Evolutionary conservation across 2,113 vertebrate genomes (phyloP).

Genomic region (Ascaphus truei): DNA sequence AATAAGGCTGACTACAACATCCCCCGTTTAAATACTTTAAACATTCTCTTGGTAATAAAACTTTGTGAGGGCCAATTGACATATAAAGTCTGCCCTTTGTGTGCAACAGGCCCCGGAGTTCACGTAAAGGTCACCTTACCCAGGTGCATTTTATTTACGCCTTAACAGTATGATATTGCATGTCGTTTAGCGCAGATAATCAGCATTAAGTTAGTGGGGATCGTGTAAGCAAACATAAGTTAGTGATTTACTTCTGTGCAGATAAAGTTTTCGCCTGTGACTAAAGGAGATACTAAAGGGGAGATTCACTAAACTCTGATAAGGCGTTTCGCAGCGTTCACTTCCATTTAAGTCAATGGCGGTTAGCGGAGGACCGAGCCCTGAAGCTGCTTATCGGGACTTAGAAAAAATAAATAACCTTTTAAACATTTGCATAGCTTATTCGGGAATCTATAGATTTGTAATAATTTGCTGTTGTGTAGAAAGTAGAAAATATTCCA

Average conservation of each 20-base stretch:
- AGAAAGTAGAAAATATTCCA: too few relatives aligned
- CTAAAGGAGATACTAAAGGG: background rate
- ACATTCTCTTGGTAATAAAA: conserved; percentile 24
- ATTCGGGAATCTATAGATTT: too few relatives aligned
- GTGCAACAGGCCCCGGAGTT: background rate
- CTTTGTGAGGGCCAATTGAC: conserved; percentile 30
- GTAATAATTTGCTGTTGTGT: too few relatives aligned
- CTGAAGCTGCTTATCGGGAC: too few relatives aligned
- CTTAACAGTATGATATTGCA: background rate
- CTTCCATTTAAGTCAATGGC: too few relatives aligned
- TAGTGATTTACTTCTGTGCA: background rate
- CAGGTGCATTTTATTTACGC: conserved; percentile 20
- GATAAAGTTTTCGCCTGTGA: background rate
- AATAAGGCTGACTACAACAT: conserved; percentile 18
- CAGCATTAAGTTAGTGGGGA: background rate
- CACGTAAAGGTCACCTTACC: conserved; percentile 2
- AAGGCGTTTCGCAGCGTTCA: too few relatives aligned
- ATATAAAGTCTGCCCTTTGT: conserved; percentile 28
- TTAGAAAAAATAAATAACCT: too few relatives aligned
- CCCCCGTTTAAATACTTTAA: conserved; percentile 34
- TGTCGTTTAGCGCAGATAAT: background rate
- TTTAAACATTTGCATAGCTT: too few relatives aligned
- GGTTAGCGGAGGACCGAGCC: too few relatives aligned
- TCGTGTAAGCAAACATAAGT: background rate
- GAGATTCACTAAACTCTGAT: too few relatives aligned